A percentile compares a stretch with the other conserved stretches of the same genome.
These are phyloP conservation scores for Ptilorrhoa leucosticta DNA, from an alignment of 2,113 vertebrate species.

Conservation along the genomic window DNA sequence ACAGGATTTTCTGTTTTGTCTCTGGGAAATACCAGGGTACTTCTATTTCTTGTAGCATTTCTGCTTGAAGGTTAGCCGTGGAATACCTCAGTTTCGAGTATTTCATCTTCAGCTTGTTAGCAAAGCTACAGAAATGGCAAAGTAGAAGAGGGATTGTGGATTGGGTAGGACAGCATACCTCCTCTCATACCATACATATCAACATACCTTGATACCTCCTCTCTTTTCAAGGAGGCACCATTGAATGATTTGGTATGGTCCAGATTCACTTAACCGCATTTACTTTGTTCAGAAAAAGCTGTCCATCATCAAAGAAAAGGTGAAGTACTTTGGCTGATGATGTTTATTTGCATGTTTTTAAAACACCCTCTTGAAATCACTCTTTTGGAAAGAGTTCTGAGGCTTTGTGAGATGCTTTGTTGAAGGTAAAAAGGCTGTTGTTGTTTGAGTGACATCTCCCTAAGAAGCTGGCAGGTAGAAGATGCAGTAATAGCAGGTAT, in stretches of 20 bases:
- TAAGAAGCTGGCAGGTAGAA: neutral
- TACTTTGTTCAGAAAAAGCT: neutral
- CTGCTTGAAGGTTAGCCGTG: neutral
- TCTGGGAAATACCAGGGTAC: neutral
- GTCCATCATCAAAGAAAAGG: neutral
- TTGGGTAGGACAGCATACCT: neutral
- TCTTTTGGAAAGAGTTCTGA: neutral
- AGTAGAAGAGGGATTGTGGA: neutral
- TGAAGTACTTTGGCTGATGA: neutral
- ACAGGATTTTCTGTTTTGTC: neutral
- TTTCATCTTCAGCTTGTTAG: neutral
- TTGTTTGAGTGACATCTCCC: neutral
- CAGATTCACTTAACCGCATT: neutral
- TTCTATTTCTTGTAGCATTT: neutral
- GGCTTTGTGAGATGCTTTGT: neutral
- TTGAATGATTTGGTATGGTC: neutral
- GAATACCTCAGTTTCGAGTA: neutral
- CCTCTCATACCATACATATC: no score
- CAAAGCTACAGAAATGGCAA: neutral
- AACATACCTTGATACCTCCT: neutral
- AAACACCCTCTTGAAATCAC: neutral
- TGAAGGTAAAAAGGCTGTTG: neutral
- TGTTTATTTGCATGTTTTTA: neutral
- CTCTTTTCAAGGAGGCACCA: neutral
- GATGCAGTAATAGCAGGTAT: neutral